Evolutionary conservation across 2,113 vertebrate species (phyloP), one percentile per base, ranked within the genome.

Genomic region (Chaetodon auriga): DNA sequence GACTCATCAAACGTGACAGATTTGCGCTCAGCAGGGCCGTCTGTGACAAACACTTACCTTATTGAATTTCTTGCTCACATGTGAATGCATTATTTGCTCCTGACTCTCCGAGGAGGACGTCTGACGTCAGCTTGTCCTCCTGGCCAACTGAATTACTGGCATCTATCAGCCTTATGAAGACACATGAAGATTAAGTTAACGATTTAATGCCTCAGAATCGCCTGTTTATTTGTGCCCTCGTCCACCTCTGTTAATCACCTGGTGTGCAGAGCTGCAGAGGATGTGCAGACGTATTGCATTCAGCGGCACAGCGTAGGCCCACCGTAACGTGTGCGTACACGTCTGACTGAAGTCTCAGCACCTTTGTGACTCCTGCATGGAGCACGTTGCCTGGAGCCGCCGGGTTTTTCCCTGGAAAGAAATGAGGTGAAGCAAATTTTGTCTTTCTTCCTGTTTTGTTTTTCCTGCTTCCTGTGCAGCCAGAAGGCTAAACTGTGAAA

Each of bases 381-480:
- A 82, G 57, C 72, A 36, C 66, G 13, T 78, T 58, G 75, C 89
- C 83, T 68, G 81, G 21, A 86, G 87, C 86, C 14, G 71, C 60
- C 54, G 82, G 91, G 92, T 83, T 85, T 91, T 92, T 92, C 88
- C 90, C 86, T 43, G 61, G 84, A 85, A 89, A 77, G 65, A 81
- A 80, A 61, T 64, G 71, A 90, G 69, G 81, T 82, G 80, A 90
- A 87, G 82, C 82, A 55, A 51, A 83, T 90, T 84, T 80, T 14
- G 46, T 81, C 55, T 69, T 73, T 86, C 81, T 90, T 80, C 69
- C 80, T 86, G 78, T 84, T 92, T 87, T 78, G 74, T 80, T 92
- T 87, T 76, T 53, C 46, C 54, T 87, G 80, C 75, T 72, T 89
- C 86, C 63, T 84, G 86, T 76, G 81, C 53, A 82, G 83, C 83